A percentile compares a stretch with the other conserved stretches of the same genome.
Conservation (phyloP, 2,797 vertebrate genomes). For the Myiotriccus ornatus region DNA sequence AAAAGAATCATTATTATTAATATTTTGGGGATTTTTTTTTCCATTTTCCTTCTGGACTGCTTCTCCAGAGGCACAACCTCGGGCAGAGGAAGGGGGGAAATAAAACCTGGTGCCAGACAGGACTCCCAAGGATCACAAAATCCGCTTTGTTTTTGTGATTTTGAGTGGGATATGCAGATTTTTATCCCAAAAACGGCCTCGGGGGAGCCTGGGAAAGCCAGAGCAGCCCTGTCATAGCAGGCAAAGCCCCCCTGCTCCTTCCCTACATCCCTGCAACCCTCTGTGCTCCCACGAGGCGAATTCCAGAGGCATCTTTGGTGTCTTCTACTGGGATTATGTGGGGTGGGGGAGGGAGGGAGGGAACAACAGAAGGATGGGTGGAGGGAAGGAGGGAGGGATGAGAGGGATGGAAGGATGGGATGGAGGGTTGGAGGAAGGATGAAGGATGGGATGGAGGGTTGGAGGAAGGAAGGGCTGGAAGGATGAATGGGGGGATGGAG, state of each 20-base stretch:
- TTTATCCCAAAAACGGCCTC: not conserved
- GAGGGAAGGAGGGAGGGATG: not conserved
- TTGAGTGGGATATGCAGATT: accelerated
- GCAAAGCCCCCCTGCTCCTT: not conserved
- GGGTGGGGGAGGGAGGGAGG: accelerated
- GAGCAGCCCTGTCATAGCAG: accelerated
- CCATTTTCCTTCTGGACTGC: not conserved
- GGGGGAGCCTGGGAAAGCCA: not conserved
- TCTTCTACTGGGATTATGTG: not conserved
- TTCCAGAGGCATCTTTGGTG: accelerated
- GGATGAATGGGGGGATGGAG: not conserved
- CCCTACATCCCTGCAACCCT: accelerated
- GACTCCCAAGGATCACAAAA: not conserved
- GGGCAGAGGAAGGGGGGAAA: not conserved
- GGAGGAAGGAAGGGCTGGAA: not conserved
- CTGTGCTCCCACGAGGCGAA: accelerated
- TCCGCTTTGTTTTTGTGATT: not conserved
- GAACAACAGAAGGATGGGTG: accelerated
- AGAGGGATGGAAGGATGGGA: not conserved
- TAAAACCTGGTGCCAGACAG: not conserved
- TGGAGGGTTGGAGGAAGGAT: no score
- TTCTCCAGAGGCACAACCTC: not conserved
- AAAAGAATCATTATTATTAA: not conserved
- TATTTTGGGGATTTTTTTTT: not conserved
- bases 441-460: not conserved